Evolutionary conservation across 2,888 invertebrate species (phyloP).

Genomic region (Standfussiana lucernea): DNA sequence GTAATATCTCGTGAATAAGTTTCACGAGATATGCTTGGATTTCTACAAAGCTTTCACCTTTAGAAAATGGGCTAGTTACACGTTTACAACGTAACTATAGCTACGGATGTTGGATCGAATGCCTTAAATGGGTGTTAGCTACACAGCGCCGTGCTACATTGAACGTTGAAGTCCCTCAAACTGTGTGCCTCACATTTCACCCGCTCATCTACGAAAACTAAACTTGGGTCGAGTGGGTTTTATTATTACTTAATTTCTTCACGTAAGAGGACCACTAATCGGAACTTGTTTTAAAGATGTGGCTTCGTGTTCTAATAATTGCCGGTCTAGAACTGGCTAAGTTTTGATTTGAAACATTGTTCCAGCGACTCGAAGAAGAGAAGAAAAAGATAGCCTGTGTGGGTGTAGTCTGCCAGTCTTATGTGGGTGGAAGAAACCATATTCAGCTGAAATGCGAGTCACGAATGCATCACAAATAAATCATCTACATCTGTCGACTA

Average conservation of each 20-base stretch:
- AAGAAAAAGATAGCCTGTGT: neutral
- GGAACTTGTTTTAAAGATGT: neutral
- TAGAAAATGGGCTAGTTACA: neutral
- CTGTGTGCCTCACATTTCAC: neutral
- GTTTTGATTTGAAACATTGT: neutral
- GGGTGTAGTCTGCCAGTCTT: neutral
- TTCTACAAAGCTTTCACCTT: neutral
- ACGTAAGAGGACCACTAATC: neutral
- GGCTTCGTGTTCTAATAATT: neutral
- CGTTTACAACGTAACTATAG: neutral
- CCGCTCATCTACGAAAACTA: neutral
- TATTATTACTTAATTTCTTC: neutral
- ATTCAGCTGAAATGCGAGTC: neutral
- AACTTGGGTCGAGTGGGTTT: neutral
- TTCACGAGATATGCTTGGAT: too few relatives aligned
- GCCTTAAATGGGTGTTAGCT: neutral
- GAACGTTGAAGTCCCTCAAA: too few relatives aligned
- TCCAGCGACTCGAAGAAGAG: neutral
- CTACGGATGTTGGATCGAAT: slow-evolving; percentile 1
- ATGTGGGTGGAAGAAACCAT: neutral
- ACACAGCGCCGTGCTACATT: neutral
- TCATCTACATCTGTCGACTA: neutral
- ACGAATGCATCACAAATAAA: neutral
- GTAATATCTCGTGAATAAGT: neutral
- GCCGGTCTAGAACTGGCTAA: neutral